Evolutionary conservation across 2,797 vertebrate species (phyloP), one percentile per base, ranked within the genome.

Genomic region (Clarias fuscus): DNA sequence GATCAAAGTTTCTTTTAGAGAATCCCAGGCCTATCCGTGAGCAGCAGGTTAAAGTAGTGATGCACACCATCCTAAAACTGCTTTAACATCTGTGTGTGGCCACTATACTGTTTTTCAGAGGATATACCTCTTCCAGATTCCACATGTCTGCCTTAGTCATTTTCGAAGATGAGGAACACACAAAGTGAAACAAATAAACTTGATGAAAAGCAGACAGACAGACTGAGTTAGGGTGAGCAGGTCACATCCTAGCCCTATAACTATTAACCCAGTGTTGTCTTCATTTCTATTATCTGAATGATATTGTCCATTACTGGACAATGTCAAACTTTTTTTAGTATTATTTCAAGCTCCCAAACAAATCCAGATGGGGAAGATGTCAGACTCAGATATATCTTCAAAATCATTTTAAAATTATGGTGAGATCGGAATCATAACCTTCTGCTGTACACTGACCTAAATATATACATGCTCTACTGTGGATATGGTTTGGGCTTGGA

Each of bases 71-170:
- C 88, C 82, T 72, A 84, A 90, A 93, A 93, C 84, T 86, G 64
- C 82, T 93, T 93, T 91, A 93, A 92, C 94, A 94, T 93, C 89
- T 90, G 89, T 86, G 68, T 94, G 92, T 92, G 90, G 88, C 89
- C 89, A 88, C 82, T 85, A 86, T 86, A 86, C 88, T 79, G 90
- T 89, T 90, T 92, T 93, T 90, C 89, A 90, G 82, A 77, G 84
- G 87, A 90, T 68, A 78, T 86, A 90, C 87, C 82, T 82, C 88
- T 92, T 92, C 89, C 89, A 92, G 86, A 91, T 88, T 86, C 87
- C 85, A 58, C 77, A 84, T 86, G 90, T 93, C 92, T 93, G 94
- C 77, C 85, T 90, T 90, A 92, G 81, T 91, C 90, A 92, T 93
- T 92, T 91, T 88, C 86, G 82, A 87, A 53, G 81, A 89, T 65